These are phyloP conservation scores for Garra rufa DNA, from an alignment of 2,113 vertebrate species.

Conservation along the genomic window DNA sequence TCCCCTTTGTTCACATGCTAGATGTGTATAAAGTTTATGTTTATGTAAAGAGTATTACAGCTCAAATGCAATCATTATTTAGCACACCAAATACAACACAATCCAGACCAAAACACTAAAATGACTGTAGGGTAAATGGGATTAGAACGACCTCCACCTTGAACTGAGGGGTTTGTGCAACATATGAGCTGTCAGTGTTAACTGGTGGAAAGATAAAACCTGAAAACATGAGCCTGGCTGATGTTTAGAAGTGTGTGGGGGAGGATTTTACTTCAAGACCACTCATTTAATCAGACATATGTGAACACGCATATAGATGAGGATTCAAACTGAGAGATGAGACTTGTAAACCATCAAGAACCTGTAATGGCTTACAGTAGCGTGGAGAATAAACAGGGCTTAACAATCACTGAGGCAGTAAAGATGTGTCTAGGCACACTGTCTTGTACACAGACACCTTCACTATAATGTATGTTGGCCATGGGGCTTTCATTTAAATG, in stretches of 20 bases:
- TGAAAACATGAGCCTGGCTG: background rate
- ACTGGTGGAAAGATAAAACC: background rate
- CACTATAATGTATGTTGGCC: background rate
- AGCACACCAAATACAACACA: background rate
- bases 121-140: background rate
- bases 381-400: background rate
- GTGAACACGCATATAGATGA: background rate
- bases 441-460: background rate
- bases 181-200: background rate
- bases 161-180: background rate
- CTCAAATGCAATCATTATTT: background rate
- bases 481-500: background rate
- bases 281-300: background rate
- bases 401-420: background rate
- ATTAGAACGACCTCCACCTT: background rate
- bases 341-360: background rate
- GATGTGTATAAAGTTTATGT: too few species aligned
- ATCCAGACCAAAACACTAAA: background rate
- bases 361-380: background rate
- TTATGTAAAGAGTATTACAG: too few species aligned
- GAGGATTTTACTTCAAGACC: background rate
- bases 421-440: background rate
- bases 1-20: too few species aligned
- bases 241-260: background rate
- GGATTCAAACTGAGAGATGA: slow-evolving; percentile 3